phyloP scores from a whole-genome alignment of 2,888 invertebrate genomes.

The Microctonus brassicae region DNA sequence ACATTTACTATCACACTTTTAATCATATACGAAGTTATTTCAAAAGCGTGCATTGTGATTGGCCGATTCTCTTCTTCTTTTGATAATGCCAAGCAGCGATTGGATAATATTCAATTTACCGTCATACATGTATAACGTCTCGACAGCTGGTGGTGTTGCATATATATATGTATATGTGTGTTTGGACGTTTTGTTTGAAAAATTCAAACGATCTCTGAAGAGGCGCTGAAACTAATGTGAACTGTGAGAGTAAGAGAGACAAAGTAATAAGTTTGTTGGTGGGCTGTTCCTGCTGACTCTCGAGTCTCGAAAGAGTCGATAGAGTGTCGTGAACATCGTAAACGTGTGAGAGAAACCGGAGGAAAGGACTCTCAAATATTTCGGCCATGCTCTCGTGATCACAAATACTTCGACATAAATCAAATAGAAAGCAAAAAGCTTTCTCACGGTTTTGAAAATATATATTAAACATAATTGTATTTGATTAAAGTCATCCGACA shows the following conservation, averaged over 20 bases:
- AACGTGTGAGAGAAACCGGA: constrained; percentile 17
- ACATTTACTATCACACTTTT: not conserved
- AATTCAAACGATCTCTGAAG: not conserved
- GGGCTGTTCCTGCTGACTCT: no score
- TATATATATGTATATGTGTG: constrained; percentile 4
- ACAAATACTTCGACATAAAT: not conserved
- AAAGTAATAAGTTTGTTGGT: not conserved
- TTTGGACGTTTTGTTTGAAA: constrained; percentile 29
- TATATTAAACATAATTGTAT: not conserved
- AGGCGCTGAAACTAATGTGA: not conserved
- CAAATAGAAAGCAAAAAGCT: not conserved
- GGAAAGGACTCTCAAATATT: not conserved
- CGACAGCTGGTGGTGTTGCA: constrained; percentile 22
- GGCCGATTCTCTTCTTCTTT: constrained; percentile 18
- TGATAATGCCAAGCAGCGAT: not conserved
- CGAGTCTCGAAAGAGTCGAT: not conserved
- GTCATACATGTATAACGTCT: not conserved
- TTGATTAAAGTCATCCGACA: not conserved
- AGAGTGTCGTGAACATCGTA: constrained; percentile 3
- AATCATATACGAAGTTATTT: not conserved
- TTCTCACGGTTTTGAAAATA: not conserved
- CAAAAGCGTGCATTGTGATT: not conserved
- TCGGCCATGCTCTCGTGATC: constrained; percentile 15
- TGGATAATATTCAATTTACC: not conserved
- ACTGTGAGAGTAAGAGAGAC: not conserved